A percentile compares a stretch with the other conserved stretches of the same genome.
phyloP scores from a whole-genome alignment of 2,113 vertebrate genomes.

The Dromas ardeola region DNA sequence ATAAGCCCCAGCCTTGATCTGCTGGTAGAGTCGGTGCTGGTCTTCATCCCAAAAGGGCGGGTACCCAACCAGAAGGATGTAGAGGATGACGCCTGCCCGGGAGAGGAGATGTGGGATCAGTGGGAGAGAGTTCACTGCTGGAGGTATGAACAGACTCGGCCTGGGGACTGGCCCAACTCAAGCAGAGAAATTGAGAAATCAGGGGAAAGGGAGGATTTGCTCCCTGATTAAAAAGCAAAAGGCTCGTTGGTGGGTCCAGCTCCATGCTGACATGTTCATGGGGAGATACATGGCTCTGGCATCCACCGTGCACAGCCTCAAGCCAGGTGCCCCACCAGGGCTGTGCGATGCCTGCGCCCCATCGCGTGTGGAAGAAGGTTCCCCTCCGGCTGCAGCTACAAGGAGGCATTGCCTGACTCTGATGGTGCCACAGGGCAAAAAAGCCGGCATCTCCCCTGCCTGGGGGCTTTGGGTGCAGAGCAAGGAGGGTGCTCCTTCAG shows the following conservation, averaged over 20 bases:
- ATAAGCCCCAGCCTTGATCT: constrained; percentile 98
- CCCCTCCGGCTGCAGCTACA: fast-evolving
- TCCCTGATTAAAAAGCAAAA: background rate
- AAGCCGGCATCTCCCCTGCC: fast-evolving
- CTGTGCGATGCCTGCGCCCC: background rate
- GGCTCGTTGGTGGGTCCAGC: background rate
- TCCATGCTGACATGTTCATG: constrained; percentile 67
- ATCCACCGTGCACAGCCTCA: background rate
- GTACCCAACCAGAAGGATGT: constrained; percentile 95
- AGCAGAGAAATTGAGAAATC: background rate
- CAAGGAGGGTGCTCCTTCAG: background rate
- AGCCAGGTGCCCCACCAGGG: background rate
- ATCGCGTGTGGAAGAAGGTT: fast-evolving
- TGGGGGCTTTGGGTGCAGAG: background rate
- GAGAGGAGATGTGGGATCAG: background rate
- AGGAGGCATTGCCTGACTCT: background rate
- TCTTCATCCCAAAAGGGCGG: constrained; percentile 99
- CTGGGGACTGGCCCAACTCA: background rate
- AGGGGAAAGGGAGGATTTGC: background rate
- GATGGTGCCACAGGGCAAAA: fast-evolving
- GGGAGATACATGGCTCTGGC: background rate
- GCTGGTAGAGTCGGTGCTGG: constrained; percentile 96
- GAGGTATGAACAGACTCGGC: background rate
- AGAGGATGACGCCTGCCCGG: constrained; percentile 91
- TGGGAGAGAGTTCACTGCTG: background rate